Evolutionary conservation across 2,113 vertebrate species (phyloP).

Genomic region (Tringa solitaria): DNA sequence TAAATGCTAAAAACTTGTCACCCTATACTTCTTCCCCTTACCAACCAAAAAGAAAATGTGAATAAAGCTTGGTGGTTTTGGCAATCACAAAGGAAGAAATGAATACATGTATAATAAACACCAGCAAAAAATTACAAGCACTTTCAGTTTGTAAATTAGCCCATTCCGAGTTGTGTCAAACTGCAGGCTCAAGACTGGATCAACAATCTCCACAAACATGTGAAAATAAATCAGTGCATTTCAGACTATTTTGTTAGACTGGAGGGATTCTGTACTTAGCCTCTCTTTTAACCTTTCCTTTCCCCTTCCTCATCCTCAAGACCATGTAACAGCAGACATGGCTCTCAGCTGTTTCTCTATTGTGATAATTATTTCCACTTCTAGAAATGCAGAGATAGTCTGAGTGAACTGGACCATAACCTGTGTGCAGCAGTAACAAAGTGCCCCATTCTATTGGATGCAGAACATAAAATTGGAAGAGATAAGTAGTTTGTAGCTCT

Average conservation of each 20-base stretch:
- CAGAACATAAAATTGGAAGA: neutral
- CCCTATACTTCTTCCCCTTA: neutral
- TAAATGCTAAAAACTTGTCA: neutral
- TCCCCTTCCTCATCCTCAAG: neutral
- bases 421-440: neutral
- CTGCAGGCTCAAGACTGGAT: neutral
- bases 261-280: neutral
- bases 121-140: neutral
- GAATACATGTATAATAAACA: neutral
- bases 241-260: neutral
- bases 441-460: neutral
- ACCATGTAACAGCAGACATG: neutral
- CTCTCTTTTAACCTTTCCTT: neutral
- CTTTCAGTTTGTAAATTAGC: neutral
- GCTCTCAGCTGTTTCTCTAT: neutral
- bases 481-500: neutral
- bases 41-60: neutral
- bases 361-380: neutral
- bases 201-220: neutral
- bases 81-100: neutral
- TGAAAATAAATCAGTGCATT: neutral
- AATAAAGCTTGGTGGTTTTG: neutral
- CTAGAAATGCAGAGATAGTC: neutral
- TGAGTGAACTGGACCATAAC: neutral
- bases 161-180: neutral